Conservation (phyloP, 2,797 vertebrate genomes). For the Typhlichthys subterraneus region DNA sequence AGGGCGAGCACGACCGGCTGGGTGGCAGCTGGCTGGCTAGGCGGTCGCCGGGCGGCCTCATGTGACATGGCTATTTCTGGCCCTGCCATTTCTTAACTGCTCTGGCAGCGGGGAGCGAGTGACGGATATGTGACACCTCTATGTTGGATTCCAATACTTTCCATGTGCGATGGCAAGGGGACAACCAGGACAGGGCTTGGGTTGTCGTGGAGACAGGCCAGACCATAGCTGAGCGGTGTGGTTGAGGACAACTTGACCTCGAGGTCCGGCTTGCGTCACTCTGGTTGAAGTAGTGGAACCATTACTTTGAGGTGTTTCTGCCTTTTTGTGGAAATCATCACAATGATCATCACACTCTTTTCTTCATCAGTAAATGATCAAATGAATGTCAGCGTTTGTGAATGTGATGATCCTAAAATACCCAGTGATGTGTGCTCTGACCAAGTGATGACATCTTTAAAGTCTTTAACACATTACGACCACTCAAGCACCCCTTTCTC, state of each 20-base stretch:
- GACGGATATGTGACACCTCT: slow-evolving; percentile 71
- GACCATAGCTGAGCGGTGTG: too few relatives aligned
- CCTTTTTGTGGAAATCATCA: too few relatives aligned
- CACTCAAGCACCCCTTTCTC: not conserved
- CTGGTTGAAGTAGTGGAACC: too few relatives aligned
- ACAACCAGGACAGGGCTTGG: too few relatives aligned
- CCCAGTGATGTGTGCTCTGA: slow-evolving; percentile 38
- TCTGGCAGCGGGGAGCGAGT: slow-evolving; percentile 67
- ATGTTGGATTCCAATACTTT: slow-evolving; percentile 16
- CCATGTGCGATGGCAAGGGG: slow-evolving; percentile 9
- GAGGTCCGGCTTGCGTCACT: too few relatives aligned
- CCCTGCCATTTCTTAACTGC: slow-evolving; percentile 61
- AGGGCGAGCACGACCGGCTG: slow-evolving; percentile 74
- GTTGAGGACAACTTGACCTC: too few relatives aligned
- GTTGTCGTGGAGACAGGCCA: too few relatives aligned
- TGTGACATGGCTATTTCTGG: slow-evolving; percentile 83
- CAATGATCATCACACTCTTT: too few relatives aligned
- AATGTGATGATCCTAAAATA: slow-evolving; percentile 20
- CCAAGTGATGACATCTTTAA: slow-evolving; percentile 57
- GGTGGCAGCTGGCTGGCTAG: slow-evolving; percentile 51
- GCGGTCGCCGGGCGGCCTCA: slow-evolving; percentile 68
- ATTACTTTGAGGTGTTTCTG: too few relatives aligned
- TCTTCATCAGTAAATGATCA: not conserved
- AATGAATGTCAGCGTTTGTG: not conserved
- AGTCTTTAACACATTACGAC: slow-evolving; percentile 58